Evolutionary conservation across 64 coral and sea anemone species (phyloP).

Genomic region (Montipora foliosa): DNA sequence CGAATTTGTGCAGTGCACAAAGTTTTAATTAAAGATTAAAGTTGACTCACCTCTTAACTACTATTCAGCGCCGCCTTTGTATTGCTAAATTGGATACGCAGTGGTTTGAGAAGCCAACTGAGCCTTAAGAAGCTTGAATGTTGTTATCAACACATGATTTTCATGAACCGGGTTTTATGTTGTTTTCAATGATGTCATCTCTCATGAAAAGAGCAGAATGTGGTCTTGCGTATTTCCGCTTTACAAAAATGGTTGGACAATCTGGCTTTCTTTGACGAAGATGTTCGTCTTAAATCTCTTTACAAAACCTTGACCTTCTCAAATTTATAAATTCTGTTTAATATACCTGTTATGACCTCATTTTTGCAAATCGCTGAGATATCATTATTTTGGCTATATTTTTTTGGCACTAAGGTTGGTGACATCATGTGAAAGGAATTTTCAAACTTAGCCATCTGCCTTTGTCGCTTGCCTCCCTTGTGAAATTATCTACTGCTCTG

Average conservation of each 20-base stretch:
- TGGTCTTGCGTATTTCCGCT: slow-evolving; percentile 33
- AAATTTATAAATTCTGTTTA: background rate
- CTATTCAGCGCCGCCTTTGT: background rate
- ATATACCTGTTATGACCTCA: background rate
- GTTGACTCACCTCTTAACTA: background rate
- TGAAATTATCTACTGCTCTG: background rate
- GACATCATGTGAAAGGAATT: slow-evolving; percentile 36
- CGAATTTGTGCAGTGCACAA: background rate
- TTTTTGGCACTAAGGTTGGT: background rate
- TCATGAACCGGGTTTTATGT: background rate
- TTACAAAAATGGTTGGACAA: background rate
- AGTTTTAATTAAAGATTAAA: background rate
- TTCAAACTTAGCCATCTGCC: slow-evolving; percentile 31
- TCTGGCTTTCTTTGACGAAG: background rate
- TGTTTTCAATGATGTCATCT: slow-evolving; percentile 12
- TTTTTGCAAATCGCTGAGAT: background rate
- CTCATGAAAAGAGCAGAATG: background rate
- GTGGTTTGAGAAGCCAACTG: background rate
- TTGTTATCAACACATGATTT: slow-evolving; percentile 12
- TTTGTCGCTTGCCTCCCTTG: background rate
- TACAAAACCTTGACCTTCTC: background rate
- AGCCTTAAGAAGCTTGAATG: background rate
- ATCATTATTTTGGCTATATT: background rate
- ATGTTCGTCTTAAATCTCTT: background rate
- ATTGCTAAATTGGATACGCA: background rate